A percentile compares a stretch with the other conserved stretches of the same genome.
phyloP scores from a whole-genome alignment of 2,888 invertebrate species.

The Noctua comes region DNA sequence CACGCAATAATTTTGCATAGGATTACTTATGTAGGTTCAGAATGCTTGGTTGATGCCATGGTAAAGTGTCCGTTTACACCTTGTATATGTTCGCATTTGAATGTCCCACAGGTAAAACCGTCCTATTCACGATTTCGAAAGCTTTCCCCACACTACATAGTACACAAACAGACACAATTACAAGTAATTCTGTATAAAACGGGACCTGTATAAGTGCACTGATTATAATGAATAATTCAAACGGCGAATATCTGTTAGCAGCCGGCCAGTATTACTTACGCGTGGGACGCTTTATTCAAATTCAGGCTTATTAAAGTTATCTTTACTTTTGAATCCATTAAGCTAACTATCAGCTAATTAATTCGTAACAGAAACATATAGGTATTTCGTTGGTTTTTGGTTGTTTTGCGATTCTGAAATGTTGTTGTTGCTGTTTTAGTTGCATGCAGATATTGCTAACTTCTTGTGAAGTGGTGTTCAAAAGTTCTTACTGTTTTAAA shows the following conservation, averaged over 20 bases:
- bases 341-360: constrained; percentile 79
- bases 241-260: constrained; percentile 73
- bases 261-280: constrained; percentile 66
- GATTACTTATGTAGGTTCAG: too few species aligned
- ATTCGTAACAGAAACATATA: constrained; percentile 62
- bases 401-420: constrained; percentile 27
- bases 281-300: constrained; percentile 80
- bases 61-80: background rate
- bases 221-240: constrained; percentile 89
- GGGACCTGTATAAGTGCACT: constrained; percentile 81
- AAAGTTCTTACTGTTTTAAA: background rate
- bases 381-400: constrained; percentile 37
- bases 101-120: background rate
- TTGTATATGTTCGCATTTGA: background rate
- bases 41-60: too few species aligned
- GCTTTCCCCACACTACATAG: constrained; percentile 39
- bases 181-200: constrained; percentile 69
- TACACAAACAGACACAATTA: constrained; percentile 48
- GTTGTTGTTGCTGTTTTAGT: constrained; percentile 22
- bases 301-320: constrained; percentile 82
- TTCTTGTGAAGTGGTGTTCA: background rate
- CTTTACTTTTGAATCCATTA: constrained; percentile 80
- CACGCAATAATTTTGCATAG: too few species aligned
- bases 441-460: background rate
- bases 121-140: constrained; percentile 21